Evolutionary conservation across 2,113 vertebrate genomes (phyloP).

Genomic region (Loxodonta africana): DNA sequence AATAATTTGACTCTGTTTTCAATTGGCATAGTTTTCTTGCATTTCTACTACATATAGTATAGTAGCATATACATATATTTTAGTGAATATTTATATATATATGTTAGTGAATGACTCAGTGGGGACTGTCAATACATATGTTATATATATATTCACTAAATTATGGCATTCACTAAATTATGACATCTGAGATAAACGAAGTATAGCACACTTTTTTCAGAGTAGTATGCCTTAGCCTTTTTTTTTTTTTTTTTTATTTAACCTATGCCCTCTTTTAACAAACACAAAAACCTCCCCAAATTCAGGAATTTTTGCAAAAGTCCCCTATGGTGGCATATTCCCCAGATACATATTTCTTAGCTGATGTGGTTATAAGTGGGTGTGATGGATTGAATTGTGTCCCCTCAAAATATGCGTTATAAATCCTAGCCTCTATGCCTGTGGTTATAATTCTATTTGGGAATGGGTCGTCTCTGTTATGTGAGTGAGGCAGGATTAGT

Average conservation of each 20-base stretch:
- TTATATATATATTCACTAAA: background rate
- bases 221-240: background rate
- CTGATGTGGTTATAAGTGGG: background rate
- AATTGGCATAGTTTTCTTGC: background rate
- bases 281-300: background rate
- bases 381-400: background rate
- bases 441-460: background rate
- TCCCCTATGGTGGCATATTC: background rate
- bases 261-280: background rate
- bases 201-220: conserved; percentile 4
- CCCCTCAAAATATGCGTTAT: background rate
- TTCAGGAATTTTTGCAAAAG: background rate
- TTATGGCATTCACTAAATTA: conserved; percentile 11
- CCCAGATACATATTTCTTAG: background rate
- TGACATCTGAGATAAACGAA: background rate
- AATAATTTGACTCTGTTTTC: background rate
- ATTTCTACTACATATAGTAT: background rate
- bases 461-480: background rate
- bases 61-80: too few species aligned
- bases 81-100: too few species aligned
- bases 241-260: background rate
- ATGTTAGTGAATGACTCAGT: too few species aligned
- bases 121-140: too few species aligned
- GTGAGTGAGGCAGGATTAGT: background rate
- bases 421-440: background rate